Percentiles rank a stretch among this genome's conserved stretches.
phyloP scores from a whole-genome alignment of 1,140 invertebrate genomes.

The Temnothorax curvispinosus region DNA sequence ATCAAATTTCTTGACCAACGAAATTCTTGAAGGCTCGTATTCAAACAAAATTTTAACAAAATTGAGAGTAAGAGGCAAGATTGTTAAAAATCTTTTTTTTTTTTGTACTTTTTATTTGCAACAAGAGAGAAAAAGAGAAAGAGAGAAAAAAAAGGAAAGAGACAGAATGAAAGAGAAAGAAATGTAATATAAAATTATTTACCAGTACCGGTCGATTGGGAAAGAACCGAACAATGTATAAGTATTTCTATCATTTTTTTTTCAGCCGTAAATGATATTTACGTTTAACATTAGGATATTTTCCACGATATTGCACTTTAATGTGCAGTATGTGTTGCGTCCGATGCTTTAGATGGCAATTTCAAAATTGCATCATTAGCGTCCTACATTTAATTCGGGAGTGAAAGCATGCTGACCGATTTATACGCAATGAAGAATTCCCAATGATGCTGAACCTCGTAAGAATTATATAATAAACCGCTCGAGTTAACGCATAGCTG shows the following conservation, averaged over 20 bases:
- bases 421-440: slow-evolving; percentile 32
- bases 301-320: not conserved
- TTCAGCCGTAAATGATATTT: not conserved
- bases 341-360: slow-evolving; percentile 18
- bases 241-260: slow-evolving; percentile 9
- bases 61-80: not conserved
- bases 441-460: slow-evolving; percentile 26
- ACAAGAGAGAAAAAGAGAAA: not conserved
- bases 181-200: not conserved
- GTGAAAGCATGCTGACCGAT: slow-evolving; percentile 50
- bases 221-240: not conserved
- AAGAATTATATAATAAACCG: slow-evolving; percentile 40
- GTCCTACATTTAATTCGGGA: slow-evolving; percentile 51
- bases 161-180: not conserved
- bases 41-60: slow-evolving; percentile 8
- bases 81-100: not conserved
- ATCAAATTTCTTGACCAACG: not conserved
- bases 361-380: slow-evolving; percentile 41
- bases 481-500: not conserved
- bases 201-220: not conserved
- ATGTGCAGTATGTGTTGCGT: not conserved
- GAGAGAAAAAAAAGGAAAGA: not conserved
- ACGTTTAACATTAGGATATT: not conserved
- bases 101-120: not conserved
- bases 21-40: not conserved